Conservation (phyloP, 92 coral and sea anemone genomes). For the Micromussa lordhowensis region DNA sequence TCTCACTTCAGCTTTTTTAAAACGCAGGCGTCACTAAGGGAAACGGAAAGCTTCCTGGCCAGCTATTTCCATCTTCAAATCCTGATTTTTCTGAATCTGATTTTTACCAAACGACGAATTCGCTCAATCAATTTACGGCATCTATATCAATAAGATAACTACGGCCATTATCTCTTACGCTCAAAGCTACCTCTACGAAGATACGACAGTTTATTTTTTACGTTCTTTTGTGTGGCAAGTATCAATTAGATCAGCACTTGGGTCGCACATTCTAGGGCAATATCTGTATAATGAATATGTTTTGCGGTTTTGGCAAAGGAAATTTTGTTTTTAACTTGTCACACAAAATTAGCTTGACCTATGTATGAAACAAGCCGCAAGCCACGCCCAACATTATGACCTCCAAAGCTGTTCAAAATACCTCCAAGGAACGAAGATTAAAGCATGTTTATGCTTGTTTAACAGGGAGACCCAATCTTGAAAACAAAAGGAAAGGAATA, state of each 20-base stretch:
- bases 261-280: not conserved
- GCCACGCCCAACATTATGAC: not conserved
- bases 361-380: not conserved
- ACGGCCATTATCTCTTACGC: not conserved
- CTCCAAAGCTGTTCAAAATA: not conserved
- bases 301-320: slow-evolving; percentile 12
- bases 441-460: not conserved
- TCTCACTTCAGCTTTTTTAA: not conserved
- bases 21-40: not conserved
- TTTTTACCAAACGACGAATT: not conserved
- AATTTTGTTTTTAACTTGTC: not conserved
- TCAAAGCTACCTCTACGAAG: too few relatives aligned
- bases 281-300: not conserved
- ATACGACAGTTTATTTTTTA: not conserved
- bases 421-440: not conserved
- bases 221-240: not conserved
- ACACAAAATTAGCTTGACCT: not conserved
- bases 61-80: not conserved
- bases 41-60: not conserved
- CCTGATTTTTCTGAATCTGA: not conserved
- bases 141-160: not conserved
- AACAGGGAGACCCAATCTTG: not conserved
- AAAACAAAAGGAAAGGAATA: not conserved
- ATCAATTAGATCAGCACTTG: not conserved
- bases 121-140: not conserved